Evolutionary conservation across 2,113 vertebrate species (phyloP), one percentile per base, ranked within the genome.

Genomic region (Chaenogobius annularis): DNA sequence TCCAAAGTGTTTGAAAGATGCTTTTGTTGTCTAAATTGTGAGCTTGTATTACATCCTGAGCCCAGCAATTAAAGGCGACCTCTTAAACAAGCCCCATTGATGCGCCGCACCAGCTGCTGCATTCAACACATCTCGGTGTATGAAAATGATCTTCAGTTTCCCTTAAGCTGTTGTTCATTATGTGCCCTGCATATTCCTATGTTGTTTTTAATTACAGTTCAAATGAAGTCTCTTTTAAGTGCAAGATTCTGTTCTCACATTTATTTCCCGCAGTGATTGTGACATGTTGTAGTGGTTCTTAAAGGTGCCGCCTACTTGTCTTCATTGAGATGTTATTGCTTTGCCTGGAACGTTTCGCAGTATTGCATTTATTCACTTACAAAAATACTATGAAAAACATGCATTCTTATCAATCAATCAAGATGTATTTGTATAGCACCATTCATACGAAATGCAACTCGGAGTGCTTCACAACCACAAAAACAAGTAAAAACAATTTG

Each of bases 1-100:
- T 63, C 35, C 59, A 62, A 31, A 63, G 61, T 63, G 61, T 35
- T 35, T 59, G 56, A 59, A 35, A 17, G 22, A 59, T 31, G 12
- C 61, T 40, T 63, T 63, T 63, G 61, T 63, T 40, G 35, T 63
- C 61, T 63, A n/a, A 63, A 63, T 40, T 63, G 61, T 40, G 31
- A 40, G 61, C 61, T 63, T 63, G 61, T 63, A 31, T 59, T 59
- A 31, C 22, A 59, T 15, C 61, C 61, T 63, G 35, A 63, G 61
- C 61, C 31, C 61, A n/a, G 61, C 61, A 63, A 63, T 63, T 63
- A 63, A 63, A 63, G 61, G 10, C 35, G 35, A 63, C 61, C 61
- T 63, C 31, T 40, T 63, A 40, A 63, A 63, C 61, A 63, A 63
- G 61, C 61, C 31, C 31, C 61, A 63, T 63, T 63, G 15, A 63